Base-by-base conservation (phyloP, 2,113 vertebrate genomes). In the Protobothrops flavoviridis region DNA sequence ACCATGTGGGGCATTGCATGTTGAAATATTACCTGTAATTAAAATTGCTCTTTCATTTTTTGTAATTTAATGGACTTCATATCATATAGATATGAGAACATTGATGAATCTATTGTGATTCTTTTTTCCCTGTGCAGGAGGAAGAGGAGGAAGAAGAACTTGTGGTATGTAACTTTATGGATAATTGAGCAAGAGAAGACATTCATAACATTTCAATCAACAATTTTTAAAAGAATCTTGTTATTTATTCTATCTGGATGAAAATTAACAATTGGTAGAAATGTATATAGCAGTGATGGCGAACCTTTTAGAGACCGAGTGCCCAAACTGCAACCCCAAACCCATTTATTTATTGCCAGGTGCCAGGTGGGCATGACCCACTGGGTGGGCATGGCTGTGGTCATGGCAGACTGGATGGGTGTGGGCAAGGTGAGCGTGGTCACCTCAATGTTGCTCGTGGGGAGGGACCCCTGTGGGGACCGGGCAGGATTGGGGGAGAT, bases 131-230 rank as follows among this genome's bases (percentile, higher is more conserved):
- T 95, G 88, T 95, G 94, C 33, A 48, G 7, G 85, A 96, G 92
- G 96, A 97, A 90, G 96, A 97, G 91, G 97, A 98, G 48, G 98
- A 97, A 29, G 96, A 97, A 90, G 97, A 97, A 50, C 97, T 98
- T 81, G 97, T 97, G 12, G 92, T 93, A 90, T 43, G 92, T 93
- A 86, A 64, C 24, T 57, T 93, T 85, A 90, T 61, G 33, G 59
- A 87, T 64, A 11, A 90, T 20, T 52, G n/a, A 24, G 9, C 56
- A 59, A 59, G 5, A n/a, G 3, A 55, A 57, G 5, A 23, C 20
- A 4, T 90, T 57, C 15, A 59, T 12, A 33, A 29, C 24, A 5
- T 59, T 45, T 48, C 4, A 24, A 2, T 7, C 55, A 86, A 59
- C 74, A 64, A n/a, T 74, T 5, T 57, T 57, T 43, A 29, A 48